A percentile compares a stretch with the other conserved stretches of the same genome.
Conservation (phyloP, 1,140 invertebrate species). For the Propsilocerus akamusi region DNA sequence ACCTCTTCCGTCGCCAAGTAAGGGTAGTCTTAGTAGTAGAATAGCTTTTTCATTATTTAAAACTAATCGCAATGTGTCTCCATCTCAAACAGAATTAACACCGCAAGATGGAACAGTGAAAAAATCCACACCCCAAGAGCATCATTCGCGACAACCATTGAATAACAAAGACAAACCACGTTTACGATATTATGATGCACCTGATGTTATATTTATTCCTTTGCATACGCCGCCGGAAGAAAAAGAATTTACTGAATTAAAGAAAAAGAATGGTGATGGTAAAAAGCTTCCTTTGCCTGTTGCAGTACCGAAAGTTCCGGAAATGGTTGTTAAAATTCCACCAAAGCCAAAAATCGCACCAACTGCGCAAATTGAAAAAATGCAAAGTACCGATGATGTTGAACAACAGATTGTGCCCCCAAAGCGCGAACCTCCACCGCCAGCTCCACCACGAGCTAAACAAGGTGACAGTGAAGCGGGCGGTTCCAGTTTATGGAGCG, state of each 20-base stretch:
- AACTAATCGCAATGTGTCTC: background rate
- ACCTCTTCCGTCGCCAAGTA: constrained; percentile 11
- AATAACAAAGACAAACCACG: background rate
- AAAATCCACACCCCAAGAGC: constrained; percentile 9
- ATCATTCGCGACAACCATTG: constrained; percentile 8
- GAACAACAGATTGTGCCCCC: constrained; percentile 8
- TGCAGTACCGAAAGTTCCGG: background rate
- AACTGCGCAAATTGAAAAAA: constrained; percentile 6
- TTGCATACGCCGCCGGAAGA: constrained; percentile 45
- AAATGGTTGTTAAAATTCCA: background rate
- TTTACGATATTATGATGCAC: constrained; percentile 36
- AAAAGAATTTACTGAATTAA: constrained; percentile 18
- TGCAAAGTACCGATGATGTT: constrained; percentile 15
- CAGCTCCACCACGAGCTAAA: no score
- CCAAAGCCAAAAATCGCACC: constrained; percentile 1
- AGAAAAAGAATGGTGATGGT: background rate
- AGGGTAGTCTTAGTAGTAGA: constrained; percentile 3
- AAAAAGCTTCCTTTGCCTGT: background rate
- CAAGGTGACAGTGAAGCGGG: constrained; percentile 12
- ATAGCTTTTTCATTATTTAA: constrained; percentile 10
- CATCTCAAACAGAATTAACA: constrained; percentile 9
- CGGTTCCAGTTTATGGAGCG: constrained; percentile 14
- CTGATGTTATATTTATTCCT: constrained; percentile 38
- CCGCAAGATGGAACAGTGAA: constrained; percentile 8
- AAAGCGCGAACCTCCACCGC: background rate